phyloP scores from a whole-genome alignment of 2,888 invertebrate genomes.

The Punctoribates punctum region DNA sequence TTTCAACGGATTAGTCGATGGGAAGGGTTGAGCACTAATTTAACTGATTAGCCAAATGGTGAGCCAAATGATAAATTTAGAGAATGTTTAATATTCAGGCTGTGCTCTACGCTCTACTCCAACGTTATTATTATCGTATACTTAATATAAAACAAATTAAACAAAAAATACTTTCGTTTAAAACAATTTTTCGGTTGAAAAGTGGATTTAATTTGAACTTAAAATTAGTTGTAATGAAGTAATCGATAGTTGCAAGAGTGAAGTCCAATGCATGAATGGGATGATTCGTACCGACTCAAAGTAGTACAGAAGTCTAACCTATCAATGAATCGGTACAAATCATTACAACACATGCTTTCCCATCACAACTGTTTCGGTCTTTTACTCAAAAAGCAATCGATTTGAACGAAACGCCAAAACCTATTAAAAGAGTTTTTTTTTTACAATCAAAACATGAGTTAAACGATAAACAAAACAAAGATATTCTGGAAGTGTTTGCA shows the following conservation, averaged over 20 bases:
- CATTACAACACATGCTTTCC: constrained; percentile 42
- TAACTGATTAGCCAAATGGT: too few relatives aligned
- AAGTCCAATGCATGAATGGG: constrained; percentile 41
- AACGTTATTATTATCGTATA: too few relatives aligned
- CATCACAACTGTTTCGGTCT: neutral
- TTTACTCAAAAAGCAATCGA: neutral
- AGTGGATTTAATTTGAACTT: too few relatives aligned
- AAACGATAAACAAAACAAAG: neutral
- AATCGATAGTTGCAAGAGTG: neutral
- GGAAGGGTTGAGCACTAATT: too few relatives aligned
- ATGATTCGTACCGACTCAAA: constrained; percentile 49
- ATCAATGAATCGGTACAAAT: constrained; percentile 49
- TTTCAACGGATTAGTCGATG: too few relatives aligned
- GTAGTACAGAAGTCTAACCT: constrained; percentile 48
- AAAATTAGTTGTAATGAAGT: too few relatives aligned
- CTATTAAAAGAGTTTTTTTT: neutral
- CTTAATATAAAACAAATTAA: too few relatives aligned
- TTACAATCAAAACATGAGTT: neutral
- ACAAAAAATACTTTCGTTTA: too few relatives aligned
- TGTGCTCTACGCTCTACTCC: too few relatives aligned
- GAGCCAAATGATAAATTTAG: too few relatives aligned
- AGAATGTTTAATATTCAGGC: too few relatives aligned
- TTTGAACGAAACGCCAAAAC: neutral
- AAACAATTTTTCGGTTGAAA: too few relatives aligned
- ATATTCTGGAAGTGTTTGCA: neutral